Percentiles rank a stretch among this genome's conserved stretches.
Conservation (phyloP, 2,888 invertebrate species). For the Allolobophora icterica region DNA sequence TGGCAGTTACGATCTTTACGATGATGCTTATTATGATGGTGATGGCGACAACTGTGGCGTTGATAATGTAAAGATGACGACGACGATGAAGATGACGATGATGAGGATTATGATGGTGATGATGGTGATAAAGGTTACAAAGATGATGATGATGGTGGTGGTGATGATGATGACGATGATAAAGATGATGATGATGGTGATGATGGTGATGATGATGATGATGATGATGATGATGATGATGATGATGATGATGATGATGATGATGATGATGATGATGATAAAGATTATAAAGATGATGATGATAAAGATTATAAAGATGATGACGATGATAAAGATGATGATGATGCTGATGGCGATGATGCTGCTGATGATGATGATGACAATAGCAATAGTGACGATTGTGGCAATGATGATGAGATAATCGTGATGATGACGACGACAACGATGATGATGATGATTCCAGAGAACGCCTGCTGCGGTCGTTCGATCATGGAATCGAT, state of each 20-base stretch:
- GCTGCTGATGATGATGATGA: neutral
- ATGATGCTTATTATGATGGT: neutral
- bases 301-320: neutral
- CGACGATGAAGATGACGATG: neutral
- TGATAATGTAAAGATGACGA: neutral
- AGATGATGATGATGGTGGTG: neutral
- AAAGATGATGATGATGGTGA: neutral
- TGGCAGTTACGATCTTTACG: neutral
- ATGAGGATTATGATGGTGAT: neutral
- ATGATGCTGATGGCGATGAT: neutral
- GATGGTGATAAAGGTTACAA: neutral
- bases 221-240: neutral
- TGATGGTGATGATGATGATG: too few species aligned
- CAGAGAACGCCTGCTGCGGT: slow-evolving; percentile 19
- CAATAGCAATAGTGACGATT: neutral
- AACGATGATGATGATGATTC: neutral
- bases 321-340: neutral
- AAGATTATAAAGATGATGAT: neutral
- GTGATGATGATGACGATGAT: too few species aligned
- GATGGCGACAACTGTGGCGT: neutral
- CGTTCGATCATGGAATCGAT: slow-evolving; percentile 14
- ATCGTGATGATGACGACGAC: neutral
- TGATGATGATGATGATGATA: neutral
- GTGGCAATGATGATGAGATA: neutral
- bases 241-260: neutral